Percentiles rank a stretch among this genome's conserved stretches.
Conservation (phyloP, 2,797 vertebrate genomes). For the Adrianichthys oophorus region DNA sequence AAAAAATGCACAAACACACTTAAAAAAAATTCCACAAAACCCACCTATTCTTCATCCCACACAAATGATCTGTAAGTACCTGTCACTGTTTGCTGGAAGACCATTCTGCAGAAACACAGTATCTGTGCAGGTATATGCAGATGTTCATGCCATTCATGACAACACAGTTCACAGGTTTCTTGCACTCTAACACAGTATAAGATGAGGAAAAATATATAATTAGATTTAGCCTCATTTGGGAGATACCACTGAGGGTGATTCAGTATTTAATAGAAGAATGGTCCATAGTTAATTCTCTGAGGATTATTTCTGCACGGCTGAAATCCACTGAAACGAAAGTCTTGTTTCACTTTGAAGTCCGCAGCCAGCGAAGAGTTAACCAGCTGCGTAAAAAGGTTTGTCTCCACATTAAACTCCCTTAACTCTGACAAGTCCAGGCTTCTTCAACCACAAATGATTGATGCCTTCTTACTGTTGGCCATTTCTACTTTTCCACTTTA, state of each 20-base stretch:
- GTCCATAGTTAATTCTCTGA: conserved; percentile 17
- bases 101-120: background rate
- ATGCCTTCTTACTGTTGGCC: conserved; percentile 47
- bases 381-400: conserved; percentile 15
- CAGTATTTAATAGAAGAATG: conserved; percentile 21
- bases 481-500: conserved; percentile 48
- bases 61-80: too few relatives aligned
- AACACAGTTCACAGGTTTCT: conserved; percentile 2
- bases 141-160: background rate
- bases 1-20: too few relatives aligned
- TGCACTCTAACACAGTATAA: background rate
- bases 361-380: conserved; percentile 27
- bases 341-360: conserved; percentile 17
- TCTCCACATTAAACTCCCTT: conserved; percentile 18
- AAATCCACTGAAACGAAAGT: conserved; percentile 7
- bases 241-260: conserved; percentile 19
- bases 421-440: conserved; percentile 53
- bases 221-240: conserved; percentile 25
- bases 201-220: conserved; percentile 11
- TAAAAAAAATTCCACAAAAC: too few relatives aligned
- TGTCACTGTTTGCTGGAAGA: too few relatives aligned
- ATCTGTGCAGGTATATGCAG: background rate
- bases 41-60: too few relatives aligned
- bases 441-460: conserved; percentile 35
- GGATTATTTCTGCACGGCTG: conserved; percentile 23